phyloP scores from a whole-genome alignment of 2,113 vertebrate species.

The Etheostoma cragini region DNA sequence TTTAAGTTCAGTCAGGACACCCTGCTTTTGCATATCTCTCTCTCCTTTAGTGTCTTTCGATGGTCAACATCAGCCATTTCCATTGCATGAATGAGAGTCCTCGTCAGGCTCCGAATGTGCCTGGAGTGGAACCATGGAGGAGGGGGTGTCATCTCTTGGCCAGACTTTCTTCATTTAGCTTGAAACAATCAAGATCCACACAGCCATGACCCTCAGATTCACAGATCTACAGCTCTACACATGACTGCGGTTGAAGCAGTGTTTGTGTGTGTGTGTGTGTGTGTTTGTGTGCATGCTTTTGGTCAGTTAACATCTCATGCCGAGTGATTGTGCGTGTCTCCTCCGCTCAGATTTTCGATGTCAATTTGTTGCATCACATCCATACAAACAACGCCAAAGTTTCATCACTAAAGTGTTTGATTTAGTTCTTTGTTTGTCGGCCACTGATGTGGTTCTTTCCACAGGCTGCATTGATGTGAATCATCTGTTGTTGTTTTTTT shows the following conservation, averaged over 20 bases:
- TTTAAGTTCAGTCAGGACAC: neutral
- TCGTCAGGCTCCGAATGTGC: constrained; percentile 33
- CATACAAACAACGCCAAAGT: constrained; percentile 17
- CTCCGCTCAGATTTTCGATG: constrained; percentile 15
- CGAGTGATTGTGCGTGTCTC: constrained; percentile 23
- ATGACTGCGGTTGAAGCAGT: constrained; percentile 16
- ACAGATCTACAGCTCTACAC: constrained; percentile 24
- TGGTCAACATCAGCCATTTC: constrained; percentile 4
- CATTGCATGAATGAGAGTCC: constrained; percentile 50
- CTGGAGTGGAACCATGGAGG: constrained; percentile 11
- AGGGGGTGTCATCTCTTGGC: constrained; percentile 44
- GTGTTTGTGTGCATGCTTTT: constrained; percentile 8
- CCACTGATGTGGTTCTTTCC: constrained; percentile 10
- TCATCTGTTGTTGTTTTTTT: constrained; percentile 4
- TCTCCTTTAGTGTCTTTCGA: neutral
- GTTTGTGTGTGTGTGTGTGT: constrained; percentile 15
- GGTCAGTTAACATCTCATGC: constrained; percentile 21
- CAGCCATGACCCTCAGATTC: constrained; percentile 30
- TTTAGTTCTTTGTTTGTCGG: neutral
- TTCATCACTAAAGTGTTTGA: constrained; percentile 8
- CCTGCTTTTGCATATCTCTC: neutral
- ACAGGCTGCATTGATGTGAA: constrained; percentile 9
- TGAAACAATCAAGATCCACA: constrained; percentile 67
- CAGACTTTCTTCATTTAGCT: constrained; percentile 42
- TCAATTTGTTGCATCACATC: constrained; percentile 41